Percentiles rank a stretch among this genome's conserved stretches.
Conservation (phyloP, 2,113 vertebrate genomes). For the Lagopus leucura region DNA sequence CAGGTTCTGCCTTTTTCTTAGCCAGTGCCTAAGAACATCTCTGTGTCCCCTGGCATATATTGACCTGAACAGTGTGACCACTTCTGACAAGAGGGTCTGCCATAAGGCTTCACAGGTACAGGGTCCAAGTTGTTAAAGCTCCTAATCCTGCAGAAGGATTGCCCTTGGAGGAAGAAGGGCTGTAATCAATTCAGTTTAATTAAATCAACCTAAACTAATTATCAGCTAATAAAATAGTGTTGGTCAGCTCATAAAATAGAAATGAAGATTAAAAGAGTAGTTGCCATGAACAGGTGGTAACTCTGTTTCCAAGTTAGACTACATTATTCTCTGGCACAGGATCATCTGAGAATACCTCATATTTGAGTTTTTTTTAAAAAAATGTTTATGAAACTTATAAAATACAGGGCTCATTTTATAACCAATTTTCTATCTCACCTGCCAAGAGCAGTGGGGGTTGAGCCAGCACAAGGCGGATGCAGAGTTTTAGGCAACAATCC, state of each 20-base stretch:
- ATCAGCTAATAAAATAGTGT: constrained; percentile 68
- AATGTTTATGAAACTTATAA: constrained; percentile 73
- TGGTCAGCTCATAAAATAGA: constrained; percentile 63
- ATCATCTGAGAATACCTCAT: constrained; percentile 51
- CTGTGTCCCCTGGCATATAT: background rate
- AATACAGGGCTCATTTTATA: constrained; percentile 62
- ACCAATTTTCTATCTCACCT: constrained; percentile 56
- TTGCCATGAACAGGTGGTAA: constrained; percentile 71
- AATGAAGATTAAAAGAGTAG: constrained; percentile 46
- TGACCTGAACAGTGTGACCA: background rate
- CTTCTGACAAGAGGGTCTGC: background rate
- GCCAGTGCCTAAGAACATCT: background rate
- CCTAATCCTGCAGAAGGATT: background rate
- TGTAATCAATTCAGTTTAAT: constrained; percentile 53
- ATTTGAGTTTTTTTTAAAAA: constrained; percentile 46
- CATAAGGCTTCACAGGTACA: background rate
- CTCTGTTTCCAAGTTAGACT: constrained; percentile 60
- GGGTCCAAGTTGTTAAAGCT: background rate
- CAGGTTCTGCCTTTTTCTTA: background rate
- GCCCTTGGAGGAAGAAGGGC: background rate
- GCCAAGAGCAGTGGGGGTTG: constrained; percentile 59
- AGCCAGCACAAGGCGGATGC: constrained; percentile 68
- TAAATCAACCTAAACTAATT: constrained; percentile 69
- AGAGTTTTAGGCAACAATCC: constrained; percentile 55
- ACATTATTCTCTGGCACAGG: constrained; percentile 55